Conservation (phyloP, 2,113 vertebrate species). For the Brachyistius frenatus region DNA sequence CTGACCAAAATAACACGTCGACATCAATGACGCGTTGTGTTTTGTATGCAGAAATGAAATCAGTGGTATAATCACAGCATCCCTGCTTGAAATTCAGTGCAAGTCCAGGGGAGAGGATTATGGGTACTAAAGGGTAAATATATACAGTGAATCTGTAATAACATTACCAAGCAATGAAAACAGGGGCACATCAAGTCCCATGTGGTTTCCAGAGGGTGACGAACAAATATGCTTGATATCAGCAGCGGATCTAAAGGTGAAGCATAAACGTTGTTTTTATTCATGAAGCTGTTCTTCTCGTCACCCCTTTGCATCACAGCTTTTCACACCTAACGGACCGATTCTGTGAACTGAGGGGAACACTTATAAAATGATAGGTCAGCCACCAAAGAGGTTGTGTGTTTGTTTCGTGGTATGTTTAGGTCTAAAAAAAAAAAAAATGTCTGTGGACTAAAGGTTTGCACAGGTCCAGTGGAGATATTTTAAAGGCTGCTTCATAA, state of each 20-base stretch:
- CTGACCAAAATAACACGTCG: not conserved
- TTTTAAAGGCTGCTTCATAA: not conserved
- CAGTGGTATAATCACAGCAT: slow-evolving; percentile 12
- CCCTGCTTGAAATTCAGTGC: slow-evolving; percentile 48
- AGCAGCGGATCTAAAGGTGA: slow-evolving; percentile 50
- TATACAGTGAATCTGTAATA: slow-evolving; percentile 58
- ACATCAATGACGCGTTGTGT: not conserved
- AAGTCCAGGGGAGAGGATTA: slow-evolving; percentile 43
- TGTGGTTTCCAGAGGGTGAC: slow-evolving; percentile 34
- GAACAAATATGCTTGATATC: slow-evolving; percentile 47
- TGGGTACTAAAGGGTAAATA: slow-evolving; percentile 57
- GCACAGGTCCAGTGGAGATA: not conserved
- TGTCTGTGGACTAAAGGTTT: not conserved
- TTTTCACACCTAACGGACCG: slow-evolving; percentile 14
- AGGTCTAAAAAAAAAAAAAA: not conserved
- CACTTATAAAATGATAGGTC: slow-evolving; percentile 20
- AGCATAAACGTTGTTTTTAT: slow-evolving; percentile 41
- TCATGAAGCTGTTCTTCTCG: slow-evolving; percentile 7
- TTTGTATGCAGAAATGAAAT: slow-evolving; percentile 27
- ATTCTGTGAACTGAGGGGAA: slow-evolving; percentile 14
- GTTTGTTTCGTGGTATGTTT: not conserved
- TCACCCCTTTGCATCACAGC: not conserved
- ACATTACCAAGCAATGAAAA: slow-evolving; percentile 52
- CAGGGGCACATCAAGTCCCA: slow-evolving; percentile 28
- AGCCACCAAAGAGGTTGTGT: not conserved